Conservation (phyloP, 2,113 vertebrate species). For the Alligator mississippiensis region DNA sequence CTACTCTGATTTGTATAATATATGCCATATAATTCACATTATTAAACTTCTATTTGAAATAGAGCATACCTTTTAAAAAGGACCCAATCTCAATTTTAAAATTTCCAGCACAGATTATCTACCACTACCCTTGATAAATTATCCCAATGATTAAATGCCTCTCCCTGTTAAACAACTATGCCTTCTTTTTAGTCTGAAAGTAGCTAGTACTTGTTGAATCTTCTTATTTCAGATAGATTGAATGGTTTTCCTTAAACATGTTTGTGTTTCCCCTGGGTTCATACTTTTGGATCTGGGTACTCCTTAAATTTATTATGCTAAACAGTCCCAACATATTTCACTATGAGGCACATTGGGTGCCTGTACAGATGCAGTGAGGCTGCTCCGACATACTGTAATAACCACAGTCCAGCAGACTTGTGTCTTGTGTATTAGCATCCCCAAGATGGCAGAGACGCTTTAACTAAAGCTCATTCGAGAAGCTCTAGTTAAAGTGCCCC, state of each 20-base stretch:
- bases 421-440: too few species aligned
- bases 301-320: too few species aligned
- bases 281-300: too few species aligned
- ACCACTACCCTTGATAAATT: neutral
- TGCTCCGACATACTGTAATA: too few species aligned
- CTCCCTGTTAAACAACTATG: neutral
- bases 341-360: too few species aligned
- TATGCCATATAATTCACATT: too few species aligned
- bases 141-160: neutral
- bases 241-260: neutral
- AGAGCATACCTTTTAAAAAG: neutral
- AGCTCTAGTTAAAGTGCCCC: too few species aligned
- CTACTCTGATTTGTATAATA: neutral
- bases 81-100: neutral
- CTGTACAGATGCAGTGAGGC: too few species aligned
- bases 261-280: neutral
- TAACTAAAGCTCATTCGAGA: too few species aligned
- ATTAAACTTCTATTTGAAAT: neutral
- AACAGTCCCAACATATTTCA: too few species aligned
- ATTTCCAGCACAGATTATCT: neutral
- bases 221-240: neutral
- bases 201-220: neutral
- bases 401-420: too few species aligned
- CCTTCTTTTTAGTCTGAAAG: neutral
- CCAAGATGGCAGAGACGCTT: too few species aligned